Percentiles rank a stretch among this genome's conserved stretches.
Conservation (phyloP, 2,113 vertebrate species). For the Bubo blakistoni region DNA sequence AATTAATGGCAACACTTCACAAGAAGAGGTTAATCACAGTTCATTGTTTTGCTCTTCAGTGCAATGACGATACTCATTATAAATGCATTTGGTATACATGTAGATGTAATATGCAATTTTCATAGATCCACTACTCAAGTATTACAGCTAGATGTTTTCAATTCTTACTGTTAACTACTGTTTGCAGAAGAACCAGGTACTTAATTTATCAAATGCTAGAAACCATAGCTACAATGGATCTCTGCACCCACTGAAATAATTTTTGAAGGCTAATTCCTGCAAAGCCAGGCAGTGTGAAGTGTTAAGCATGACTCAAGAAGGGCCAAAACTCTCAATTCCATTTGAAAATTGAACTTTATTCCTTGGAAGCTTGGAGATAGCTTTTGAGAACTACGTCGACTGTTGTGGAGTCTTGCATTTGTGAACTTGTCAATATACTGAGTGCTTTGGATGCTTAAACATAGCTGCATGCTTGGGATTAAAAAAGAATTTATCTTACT, state of each 20-base stretch:
- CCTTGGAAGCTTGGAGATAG: background rate
- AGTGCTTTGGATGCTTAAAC: background rate
- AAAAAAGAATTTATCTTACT: background rate
- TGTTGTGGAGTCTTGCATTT: background rate
- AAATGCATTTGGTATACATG: conserved; percentile 19
- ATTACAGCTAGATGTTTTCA: background rate
- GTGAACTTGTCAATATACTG: background rate
- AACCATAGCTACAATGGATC: background rate
- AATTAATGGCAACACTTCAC: conserved; percentile 60
- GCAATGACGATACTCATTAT: background rate
- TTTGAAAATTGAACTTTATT: background rate
- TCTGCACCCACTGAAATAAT: background rate
- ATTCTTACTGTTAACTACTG: background rate
- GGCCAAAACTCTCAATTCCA: background rate
- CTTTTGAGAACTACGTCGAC: background rate
- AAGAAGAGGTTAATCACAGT: conserved; percentile 65
- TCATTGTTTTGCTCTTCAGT: conserved; percentile 63
- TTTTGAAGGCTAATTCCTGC: background rate
- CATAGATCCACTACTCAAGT: conserved; percentile 10
- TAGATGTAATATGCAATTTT: conserved; percentile 40
- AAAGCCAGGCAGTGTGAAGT: background rate
- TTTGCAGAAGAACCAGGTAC: background rate
- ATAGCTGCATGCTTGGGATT: background rate
- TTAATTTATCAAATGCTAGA: conserved; percentile 7
- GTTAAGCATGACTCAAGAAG: background rate